Percentiles rank a stretch among this genome's conserved stretches.
Conservation (phyloP, 2,888 invertebrate genomes). For the Drosophila nigritarsus region DNA sequence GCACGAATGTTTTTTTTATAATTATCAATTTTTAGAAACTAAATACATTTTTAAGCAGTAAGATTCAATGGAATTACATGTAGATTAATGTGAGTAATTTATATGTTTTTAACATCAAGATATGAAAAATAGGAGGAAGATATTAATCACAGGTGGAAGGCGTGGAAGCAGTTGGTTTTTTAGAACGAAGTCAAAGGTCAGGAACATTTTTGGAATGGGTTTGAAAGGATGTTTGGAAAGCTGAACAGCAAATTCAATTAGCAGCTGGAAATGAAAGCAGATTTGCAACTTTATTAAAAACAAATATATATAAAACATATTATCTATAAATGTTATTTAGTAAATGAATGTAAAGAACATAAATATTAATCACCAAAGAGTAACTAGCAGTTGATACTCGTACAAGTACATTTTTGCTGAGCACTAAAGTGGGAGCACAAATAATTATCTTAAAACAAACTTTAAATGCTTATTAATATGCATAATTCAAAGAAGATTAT, state of each 20-base stretch:
- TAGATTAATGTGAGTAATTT: conserved; percentile 25
- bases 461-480: conserved; percentile 38
- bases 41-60: conserved; percentile 25
- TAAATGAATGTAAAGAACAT: conserved; percentile 30
- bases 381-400: conserved; percentile 26
- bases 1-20: conserved; percentile 27
- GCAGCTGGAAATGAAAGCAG: conserved; percentile 33
- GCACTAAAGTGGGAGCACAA: conserved; percentile 49
- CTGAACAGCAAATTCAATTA: conserved; percentile 2
- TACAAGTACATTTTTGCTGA: conserved; percentile 61
- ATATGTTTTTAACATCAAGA: conserved; percentile 27
- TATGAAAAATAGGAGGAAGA: neutral
- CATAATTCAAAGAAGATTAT: conserved; percentile 27
- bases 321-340: conserved; percentile 45
- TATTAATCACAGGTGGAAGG: neutral
- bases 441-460: conserved; percentile 21
- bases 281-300: conserved; percentile 22
- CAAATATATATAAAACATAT: conserved; percentile 10
- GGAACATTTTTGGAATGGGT: conserved; percentile 4
- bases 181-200: conserved; percentile 31
- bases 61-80: conserved; percentile 10
- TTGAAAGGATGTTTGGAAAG: conserved; percentile 1
- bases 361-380: conserved; percentile 22
- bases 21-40: conserved; percentile 32
- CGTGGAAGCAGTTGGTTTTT: conserved; percentile 38